Evolutionary conservation across 2,888 invertebrate species (phyloP).

Genomic region (Caenorhabditis sp.): DNA sequence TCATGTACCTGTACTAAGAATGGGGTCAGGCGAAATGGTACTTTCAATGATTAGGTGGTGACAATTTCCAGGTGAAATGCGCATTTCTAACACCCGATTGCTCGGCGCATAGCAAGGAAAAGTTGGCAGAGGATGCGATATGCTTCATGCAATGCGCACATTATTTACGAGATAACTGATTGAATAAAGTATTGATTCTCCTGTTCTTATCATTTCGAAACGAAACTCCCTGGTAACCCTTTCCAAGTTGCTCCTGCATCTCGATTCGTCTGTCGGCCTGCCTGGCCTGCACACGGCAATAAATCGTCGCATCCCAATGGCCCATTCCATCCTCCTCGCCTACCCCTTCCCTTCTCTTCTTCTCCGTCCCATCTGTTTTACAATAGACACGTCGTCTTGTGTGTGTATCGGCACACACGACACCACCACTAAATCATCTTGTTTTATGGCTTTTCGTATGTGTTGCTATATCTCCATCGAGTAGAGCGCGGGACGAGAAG

Average conservation of each 20-base stretch:
- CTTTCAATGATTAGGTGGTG: too few species aligned
- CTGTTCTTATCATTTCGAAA: too few species aligned
- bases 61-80: conserved; percentile 44
- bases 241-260: neutral
- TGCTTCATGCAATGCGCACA: conserved; percentile 58
- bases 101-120: conserved; percentile 21
- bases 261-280: neutral
- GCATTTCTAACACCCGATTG: conserved; percentile 36
- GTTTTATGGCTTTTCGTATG: conserved; percentile 68
- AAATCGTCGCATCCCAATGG: conserved; percentile 18
- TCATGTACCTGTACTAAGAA: conserved; percentile 65
- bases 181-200: neutral
- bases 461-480: conserved; percentile 59
- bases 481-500: too few species aligned
- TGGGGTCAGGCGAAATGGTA: conserved; percentile 42
- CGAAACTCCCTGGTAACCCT: too few species aligned
- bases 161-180: conserved; percentile 25
- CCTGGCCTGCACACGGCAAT: conserved; percentile 5
- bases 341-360: neutral
- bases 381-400: conserved; percentile 40
- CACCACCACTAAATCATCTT: conserved; percentile 68
- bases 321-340: neutral
- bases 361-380: conserved; percentile 63
- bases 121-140: conserved; percentile 44
- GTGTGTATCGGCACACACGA: conserved; percentile 35